phyloP scores from a whole-genome alignment of 2,113 vertebrate genomes.

The Sus scrofa region DNA sequence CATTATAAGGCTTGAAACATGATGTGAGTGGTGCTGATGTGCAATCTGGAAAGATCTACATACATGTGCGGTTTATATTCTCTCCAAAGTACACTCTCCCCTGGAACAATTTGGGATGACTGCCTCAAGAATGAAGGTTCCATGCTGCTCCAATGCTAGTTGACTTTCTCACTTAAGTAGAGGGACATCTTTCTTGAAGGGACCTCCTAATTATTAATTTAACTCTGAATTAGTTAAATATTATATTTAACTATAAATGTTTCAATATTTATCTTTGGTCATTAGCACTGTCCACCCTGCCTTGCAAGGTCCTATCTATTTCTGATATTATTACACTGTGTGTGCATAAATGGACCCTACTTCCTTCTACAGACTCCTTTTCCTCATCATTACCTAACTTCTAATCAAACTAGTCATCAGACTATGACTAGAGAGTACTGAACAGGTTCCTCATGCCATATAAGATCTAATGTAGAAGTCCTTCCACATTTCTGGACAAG shows the following conservation, averaged over 20 bases:
- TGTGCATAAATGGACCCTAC: fast-evolving
- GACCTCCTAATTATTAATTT: neutral
- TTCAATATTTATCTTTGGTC: neutral
- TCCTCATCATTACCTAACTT: neutral
- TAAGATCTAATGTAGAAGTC: neutral
- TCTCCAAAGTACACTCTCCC: neutral
- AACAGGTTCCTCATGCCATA: neutral
- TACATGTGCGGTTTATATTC: too few species aligned
- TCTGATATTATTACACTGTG: fast-evolving
- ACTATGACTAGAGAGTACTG: neutral
- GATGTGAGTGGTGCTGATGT: neutral
- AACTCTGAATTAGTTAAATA: too few species aligned
- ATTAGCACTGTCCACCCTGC: neutral
- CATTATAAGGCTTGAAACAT: neutral
- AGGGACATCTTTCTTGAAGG: neutral
- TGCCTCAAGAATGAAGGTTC: neutral
- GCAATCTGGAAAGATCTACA: neutral
- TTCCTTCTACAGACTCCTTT: neutral
- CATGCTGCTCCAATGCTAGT: neutral
- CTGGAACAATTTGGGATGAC: neutral
- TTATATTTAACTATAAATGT: too few species aligned
- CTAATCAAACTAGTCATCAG: neutral
- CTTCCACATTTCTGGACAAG: neutral
- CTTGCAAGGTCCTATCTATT: neutral
- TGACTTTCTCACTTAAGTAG: neutral